Base-by-base conservation (phyloP, 2,797 vertebrate species). In the Parambassis ranga region DNA sequence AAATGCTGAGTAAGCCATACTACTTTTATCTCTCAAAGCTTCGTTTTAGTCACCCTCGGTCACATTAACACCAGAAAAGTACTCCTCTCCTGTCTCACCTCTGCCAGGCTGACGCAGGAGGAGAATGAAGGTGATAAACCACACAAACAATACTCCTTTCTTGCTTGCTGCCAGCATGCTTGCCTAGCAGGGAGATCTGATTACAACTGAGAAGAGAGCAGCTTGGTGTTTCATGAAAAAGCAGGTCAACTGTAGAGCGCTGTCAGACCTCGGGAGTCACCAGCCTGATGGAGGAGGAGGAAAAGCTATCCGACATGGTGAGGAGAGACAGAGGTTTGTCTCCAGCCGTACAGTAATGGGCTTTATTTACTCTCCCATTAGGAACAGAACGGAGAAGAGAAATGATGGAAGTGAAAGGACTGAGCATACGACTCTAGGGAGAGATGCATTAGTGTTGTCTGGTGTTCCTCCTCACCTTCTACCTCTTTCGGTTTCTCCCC, bases 151-250 rank as follows among this genome's bases (percentile, higher is more conserved):
- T 77, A 43, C 79, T 71, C 63, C 74, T 81, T 79, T 85, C 80
- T 85, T 76, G 75, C 71, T 65, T 37, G 59, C 77, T 67, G 66
- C 75, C 59, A 63, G 77, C 75, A 63, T 67, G 75, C 66, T 79
- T 42, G 59, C 69, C 76, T 74, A 51, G 77, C 80, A 63, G 70
- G 75, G 56, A 83, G 87, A 92, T 92, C 87, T 87, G 90, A 90
- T 92, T 90, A 88, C 88, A 77, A 65, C 74, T 50, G 81, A 89
- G 77, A 83, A 83, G 83, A 82, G 79, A 80, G 85, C 85, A 79
- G 81, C 85, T 86, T 79, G 89, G 81, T 78, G 81, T 86, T 85
- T 85, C 78, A 86, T 75, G 74, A 84, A 87, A 89, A 89, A 89
- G 76, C 87, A 81, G 88, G 87, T 91, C 85, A 87, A 81, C 82